Evolutionary conservation across 2,113 vertebrate species (phyloP).

Genomic region (Ictidomys tridecemlineatus): DNA sequence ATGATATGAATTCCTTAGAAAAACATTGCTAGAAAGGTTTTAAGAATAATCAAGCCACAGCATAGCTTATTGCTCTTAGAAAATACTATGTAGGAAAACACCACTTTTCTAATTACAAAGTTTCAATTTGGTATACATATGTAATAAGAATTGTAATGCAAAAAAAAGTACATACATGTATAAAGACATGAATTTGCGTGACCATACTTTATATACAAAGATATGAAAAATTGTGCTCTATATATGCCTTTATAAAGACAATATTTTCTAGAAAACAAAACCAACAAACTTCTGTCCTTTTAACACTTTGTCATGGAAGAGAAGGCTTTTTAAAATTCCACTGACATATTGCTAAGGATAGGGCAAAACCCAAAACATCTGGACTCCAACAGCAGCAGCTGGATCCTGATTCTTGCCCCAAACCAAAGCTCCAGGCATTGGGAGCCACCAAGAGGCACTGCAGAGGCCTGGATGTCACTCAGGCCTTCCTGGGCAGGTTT

Average conservation of each 20-base stretch:
- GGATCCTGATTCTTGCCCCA: fast-evolving
- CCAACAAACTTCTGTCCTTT: background rate
- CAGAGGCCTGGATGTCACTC: background rate
- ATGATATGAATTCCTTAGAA: background rate
- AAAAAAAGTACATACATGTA: no score
- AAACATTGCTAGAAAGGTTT: background rate
- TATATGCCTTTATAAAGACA: background rate
- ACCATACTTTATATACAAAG: no score
- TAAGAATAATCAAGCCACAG: background rate
- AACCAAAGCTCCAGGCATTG: background rate
- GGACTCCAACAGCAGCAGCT: no score
- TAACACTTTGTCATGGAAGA: background rate
- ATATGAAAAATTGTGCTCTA: no score
- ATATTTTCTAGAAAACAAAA: background rate
- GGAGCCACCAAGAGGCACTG: background rate
- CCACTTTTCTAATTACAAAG: background rate
- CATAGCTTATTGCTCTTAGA: background rate
- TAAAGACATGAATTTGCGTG: no score
- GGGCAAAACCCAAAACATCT: background rate
- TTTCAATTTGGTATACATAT: background rate
- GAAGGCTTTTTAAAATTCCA: background rate
- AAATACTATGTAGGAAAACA: background rate
- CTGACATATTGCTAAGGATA: background rate
- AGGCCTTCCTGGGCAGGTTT: fast-evolving
- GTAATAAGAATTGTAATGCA: no score